Percentiles rank a stretch among this genome's conserved stretches.
Conservation (phyloP, 2,797 vertebrate species). For the Sebastolobus alascanus region DNA sequence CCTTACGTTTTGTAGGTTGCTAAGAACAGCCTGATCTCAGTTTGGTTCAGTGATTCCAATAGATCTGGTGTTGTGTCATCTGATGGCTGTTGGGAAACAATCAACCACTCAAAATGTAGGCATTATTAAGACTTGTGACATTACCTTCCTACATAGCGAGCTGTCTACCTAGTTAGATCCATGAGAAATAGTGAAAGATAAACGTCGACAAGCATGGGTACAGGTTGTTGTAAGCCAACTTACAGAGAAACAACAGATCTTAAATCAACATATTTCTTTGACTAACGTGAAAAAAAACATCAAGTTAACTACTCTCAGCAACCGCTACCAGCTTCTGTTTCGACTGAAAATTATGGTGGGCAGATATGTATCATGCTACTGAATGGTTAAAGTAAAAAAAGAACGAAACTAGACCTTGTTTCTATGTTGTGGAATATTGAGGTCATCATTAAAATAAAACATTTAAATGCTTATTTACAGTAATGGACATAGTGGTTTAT, state of each 20-base stretch:
- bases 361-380: not conserved
- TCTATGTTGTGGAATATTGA: not conserved
- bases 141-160: not conserved
- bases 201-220: not conserved
- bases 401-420: not conserved
- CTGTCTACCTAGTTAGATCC: not conserved
- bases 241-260: not conserved
- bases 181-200: not conserved
- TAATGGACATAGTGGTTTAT: not conserved
- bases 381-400: not conserved
- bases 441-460: not conserved
- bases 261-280: not conserved
- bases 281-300: not conserved
- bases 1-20: too few species aligned
- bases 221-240: not conserved
- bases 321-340: not conserved
- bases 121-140: not conserved
- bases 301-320: not conserved
- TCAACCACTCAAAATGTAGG: not conserved
- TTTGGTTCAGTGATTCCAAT: not conserved
- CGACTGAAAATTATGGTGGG: not conserved
- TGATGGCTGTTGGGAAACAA: not conserved
- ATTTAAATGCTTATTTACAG: not conserved
- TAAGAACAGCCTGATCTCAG: too few species aligned
- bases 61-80: not conserved